These are phyloP conservation scores for Coturnix japonica DNA, from an alignment of 2,113 vertebrate species.

Conservation along the genomic window DNA sequence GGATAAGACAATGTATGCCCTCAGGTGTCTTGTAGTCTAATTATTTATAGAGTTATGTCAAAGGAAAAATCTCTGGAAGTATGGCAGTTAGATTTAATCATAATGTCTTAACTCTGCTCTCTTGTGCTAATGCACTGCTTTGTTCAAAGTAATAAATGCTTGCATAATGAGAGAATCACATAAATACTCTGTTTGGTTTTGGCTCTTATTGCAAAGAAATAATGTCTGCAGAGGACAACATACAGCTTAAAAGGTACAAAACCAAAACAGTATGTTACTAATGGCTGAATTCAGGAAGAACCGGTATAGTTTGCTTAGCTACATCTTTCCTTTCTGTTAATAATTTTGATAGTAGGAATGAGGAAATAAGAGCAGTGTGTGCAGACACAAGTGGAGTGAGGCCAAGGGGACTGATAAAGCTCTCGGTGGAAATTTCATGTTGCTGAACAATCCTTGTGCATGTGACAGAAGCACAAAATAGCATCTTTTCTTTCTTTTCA, in stretches of 20 bases:
- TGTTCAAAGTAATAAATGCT: slow-evolving; percentile 4
- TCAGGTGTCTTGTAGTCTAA: slow-evolving; percentile 49
- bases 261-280: background rate
- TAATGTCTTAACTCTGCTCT: background rate
- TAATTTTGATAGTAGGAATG: slow-evolving; percentile 18
- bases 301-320: background rate
- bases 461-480: background rate
- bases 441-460: background rate
- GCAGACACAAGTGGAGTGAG: slow-evolving; percentile 19
- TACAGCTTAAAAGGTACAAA: slow-evolving; percentile 12
- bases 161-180: background rate
- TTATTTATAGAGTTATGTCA: slow-evolving; percentile 44
- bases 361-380: slow-evolving; percentile 27
- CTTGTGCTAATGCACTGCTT: background rate
- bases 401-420: slow-evolving; percentile 32
- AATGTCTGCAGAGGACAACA: background rate
- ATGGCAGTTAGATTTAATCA: slow-evolving; percentile 9
- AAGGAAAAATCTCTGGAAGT: slow-evolving; percentile 34
- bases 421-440: background rate
- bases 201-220: background rate
- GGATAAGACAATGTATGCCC: slow-evolving; percentile 38
- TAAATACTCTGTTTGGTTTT: slow-evolving; percentile 17
- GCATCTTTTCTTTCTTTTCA: background rate
- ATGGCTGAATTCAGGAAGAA: background rate
- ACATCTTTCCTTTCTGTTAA: slow-evolving; percentile 19